Evolutionary conservation across 37 sponge, comb jelly and placozoan genomes (phyloP).

Genomic region (Agelas oroides): DNA sequence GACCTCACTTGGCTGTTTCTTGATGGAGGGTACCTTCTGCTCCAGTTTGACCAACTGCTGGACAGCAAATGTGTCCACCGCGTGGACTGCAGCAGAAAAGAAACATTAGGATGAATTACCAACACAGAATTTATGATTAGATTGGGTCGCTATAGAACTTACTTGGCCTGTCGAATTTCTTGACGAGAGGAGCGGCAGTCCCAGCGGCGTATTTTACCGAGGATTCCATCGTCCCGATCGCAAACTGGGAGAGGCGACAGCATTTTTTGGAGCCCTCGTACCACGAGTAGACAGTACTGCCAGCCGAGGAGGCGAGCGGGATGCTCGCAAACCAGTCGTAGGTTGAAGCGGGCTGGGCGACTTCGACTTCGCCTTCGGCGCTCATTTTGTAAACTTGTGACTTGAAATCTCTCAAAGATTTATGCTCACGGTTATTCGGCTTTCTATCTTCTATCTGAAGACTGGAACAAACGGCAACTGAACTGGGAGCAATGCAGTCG

Average conservation of each 20-base stretch:
- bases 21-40: slow-evolving; percentile 68
- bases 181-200: slow-evolving; percentile 58
- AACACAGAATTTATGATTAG: background rate
- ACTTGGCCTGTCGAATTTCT: slow-evolving; percentile 64
- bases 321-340: slow-evolving; percentile 65
- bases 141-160: background rate
- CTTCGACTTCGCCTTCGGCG: background rate
- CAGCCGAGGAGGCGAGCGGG: slow-evolving; percentile 57
- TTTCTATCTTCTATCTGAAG: background rate
- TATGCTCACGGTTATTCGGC: background rate
- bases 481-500: too few relatives aligned
- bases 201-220: slow-evolving; percentile 57
- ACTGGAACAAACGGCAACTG: background rate
- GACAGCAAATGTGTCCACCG: slow-evolving; percentile 52
- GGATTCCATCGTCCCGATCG: slow-evolving; percentile 56
- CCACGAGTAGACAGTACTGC: slow-evolving; percentile 37
- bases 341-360: slow-evolving; percentile 17
- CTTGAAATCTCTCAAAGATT: background rate
- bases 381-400: background rate
- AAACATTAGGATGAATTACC: background rate
- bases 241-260: slow-evolving; percentile 48
- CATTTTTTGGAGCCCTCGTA: slow-evolving; percentile 67
- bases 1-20: slow-evolving; percentile 58
- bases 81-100: slow-evolving; percentile 24
- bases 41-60: slow-evolving; percentile 62